Evolutionary conservation across 1,140 invertebrate genomes (phyloP).

Genomic region (Aphaenogaster floridana): DNA sequence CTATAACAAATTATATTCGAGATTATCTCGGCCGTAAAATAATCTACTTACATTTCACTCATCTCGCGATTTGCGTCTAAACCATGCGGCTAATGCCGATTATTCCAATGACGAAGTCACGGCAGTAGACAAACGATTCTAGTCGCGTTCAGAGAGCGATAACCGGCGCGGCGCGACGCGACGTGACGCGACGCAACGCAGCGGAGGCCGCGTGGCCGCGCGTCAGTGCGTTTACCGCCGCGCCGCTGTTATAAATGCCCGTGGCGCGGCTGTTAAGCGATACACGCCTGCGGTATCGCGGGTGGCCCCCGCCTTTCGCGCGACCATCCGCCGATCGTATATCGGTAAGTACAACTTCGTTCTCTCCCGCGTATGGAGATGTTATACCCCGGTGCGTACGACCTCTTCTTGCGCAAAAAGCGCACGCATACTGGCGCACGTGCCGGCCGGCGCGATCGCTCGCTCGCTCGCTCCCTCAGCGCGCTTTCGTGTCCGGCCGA

Average conservation of each 20-base stretch:
- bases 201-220: constrained; percentile 4
- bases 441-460: constrained; percentile 48
- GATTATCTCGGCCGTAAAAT: neutral
- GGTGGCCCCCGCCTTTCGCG: constrained; percentile 82
- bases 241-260: constrained; percentile 79
- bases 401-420: constrained; percentile 56
- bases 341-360: constrained; percentile 85
- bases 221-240: neutral
- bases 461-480: constrained; percentile 12
- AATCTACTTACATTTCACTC: neutral
- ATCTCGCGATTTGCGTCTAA: neutral
- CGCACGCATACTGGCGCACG: constrained; percentile 50
- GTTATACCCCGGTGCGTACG: constrained; percentile 76
- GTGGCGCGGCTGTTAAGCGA: constrained; percentile 78
- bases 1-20: neutral
- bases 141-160: neutral
- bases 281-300: constrained; percentile 80
- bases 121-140: neutral
- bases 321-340: constrained; percentile 83
- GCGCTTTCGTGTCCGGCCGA: neutral
- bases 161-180: neutral
- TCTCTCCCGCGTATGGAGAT: constrained; percentile 82
- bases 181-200: neutral
- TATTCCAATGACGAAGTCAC: neutral
- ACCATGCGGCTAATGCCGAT: neutral